Conservation (phyloP, 2,888 invertebrate genomes). For the Eupithecia vulgata region DNA sequence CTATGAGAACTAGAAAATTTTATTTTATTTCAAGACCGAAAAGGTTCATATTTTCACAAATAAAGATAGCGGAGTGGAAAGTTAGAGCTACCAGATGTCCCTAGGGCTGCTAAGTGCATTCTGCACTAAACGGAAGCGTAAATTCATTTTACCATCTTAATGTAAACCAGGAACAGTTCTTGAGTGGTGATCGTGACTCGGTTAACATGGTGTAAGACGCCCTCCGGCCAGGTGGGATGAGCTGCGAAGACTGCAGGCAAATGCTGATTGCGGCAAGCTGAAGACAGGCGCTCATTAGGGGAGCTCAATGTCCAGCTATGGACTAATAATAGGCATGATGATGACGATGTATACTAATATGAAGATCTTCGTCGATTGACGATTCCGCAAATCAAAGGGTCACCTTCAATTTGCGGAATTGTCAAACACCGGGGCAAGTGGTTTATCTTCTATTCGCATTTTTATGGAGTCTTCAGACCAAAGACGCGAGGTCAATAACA, state of each 20-base stretch:
- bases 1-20: conserved; percentile 1
- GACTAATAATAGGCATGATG: too few species aligned
- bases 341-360: too few species aligned
- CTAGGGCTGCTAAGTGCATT: conserved; percentile 32
- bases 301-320: too few species aligned
- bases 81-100: conserved; percentile 33
- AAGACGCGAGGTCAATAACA: too few species aligned
- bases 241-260: not conserved
- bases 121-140: not conserved
- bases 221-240: not conserved
- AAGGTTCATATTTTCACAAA: conserved; percentile 24
- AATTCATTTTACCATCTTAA: not conserved
- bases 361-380: too few species aligned
- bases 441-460: too few species aligned
- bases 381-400: too few species aligned
- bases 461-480: too few species aligned
- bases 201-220: not conserved
- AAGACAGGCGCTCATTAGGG: too few species aligned
- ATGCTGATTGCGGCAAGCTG: not conserved
- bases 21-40: conserved; percentile 20
- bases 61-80: conserved; percentile 19
- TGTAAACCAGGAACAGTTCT: not conserved
- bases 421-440: too few species aligned
- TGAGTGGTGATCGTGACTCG: not conserved
- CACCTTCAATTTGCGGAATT: too few species aligned